Percentiles rank a stretch among this genome's conserved stretches.
These are phyloP conservation scores for Brachypalpus laphriformis DNA, from an alignment of 2,888 invertebrate species.

Conservation along the genomic window DNA sequence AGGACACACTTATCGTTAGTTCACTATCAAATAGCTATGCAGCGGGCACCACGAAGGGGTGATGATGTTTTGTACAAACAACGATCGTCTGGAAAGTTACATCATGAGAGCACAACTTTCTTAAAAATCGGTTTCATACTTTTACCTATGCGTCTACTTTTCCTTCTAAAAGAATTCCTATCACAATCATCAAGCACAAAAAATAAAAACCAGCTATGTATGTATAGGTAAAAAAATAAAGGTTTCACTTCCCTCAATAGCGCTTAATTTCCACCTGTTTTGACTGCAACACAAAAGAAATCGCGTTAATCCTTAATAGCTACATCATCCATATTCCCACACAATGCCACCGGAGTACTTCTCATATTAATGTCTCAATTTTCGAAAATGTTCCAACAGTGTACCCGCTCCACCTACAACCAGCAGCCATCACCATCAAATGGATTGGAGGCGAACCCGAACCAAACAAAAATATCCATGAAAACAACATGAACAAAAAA, in stretches of 20 bases:
- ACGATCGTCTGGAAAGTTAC: too few relatives aligned
- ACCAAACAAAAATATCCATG: slow-evolving; percentile 74
- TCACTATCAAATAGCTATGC: too few relatives aligned
- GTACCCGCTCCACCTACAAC: slow-evolving; percentile 40
- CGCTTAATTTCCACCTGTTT: slow-evolving; percentile 56
- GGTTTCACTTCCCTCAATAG: slow-evolving; percentile 25
- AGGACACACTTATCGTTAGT: too few relatives aligned
- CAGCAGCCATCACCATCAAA: slow-evolving; percentile 42
- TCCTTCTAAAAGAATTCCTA: too few relatives aligned
- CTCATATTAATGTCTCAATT: slow-evolving; percentile 74
- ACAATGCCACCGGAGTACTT: slow-evolving; percentile 62
- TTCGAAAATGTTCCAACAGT: slow-evolving; percentile 64
- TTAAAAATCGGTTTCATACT: too few relatives aligned
- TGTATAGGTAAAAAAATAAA: background rate
- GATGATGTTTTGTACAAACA: too few relatives aligned
- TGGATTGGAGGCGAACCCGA: slow-evolving; percentile 64
- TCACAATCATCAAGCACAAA: background rate
- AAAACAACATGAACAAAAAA: slow-evolving; percentile 45
- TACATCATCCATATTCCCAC: slow-evolving; percentile 65
- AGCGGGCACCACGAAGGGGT: too few relatives aligned
- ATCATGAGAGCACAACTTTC: too few relatives aligned
- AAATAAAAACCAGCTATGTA: background rate
- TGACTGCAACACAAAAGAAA: slow-evolving; percentile 55
- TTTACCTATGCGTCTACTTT: too few relatives aligned
- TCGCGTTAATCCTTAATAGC: slow-evolving; percentile 67